Conservation (phyloP, 2,888 invertebrate genomes). For the Pogonocherus hispidulus region DNA sequence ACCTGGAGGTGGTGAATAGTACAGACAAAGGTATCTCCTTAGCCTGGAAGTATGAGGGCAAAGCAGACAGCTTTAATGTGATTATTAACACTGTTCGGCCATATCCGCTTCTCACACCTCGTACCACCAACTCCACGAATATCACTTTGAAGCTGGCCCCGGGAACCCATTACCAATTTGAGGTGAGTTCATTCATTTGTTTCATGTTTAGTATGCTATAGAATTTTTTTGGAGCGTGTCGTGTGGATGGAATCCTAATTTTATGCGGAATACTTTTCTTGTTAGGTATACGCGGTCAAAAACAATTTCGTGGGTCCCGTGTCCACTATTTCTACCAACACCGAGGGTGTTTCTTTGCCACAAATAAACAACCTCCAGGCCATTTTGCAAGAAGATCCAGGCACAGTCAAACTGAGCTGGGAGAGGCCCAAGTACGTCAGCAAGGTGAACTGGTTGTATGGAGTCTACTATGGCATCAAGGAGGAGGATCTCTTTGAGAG, state of each 20-base stretch:
- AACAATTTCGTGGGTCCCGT: conserved; percentile 73
- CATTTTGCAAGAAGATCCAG: conserved; percentile 70
- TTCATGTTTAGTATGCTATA: no score
- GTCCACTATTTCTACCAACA: conserved; percentile 65
- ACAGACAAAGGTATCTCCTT: conserved; percentile 73
- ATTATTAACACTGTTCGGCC: conserved; percentile 68
- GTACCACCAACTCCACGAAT: conserved; percentile 66
- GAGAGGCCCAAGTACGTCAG: conserved; percentile 72
- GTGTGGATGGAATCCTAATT: no score
- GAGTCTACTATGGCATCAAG: conserved; percentile 78
- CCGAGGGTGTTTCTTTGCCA: conserved; percentile 70
- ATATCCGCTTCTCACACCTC: conserved; percentile 71
- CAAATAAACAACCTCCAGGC: conserved; percentile 69
- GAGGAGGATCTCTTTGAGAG: conserved; percentile 74
- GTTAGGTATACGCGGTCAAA: conserved; percentile 76
- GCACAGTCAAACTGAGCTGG: conserved; percentile 80
- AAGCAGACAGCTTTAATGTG: conserved; percentile 61
- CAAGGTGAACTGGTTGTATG: conserved; percentile 77
- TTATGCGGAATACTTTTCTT: no score
- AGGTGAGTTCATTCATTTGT: conserved; percentile 61
- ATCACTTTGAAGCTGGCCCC: conserved; percentile 64
- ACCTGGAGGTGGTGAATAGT: conserved; percentile 70
- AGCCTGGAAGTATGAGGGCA: conserved; percentile 71
- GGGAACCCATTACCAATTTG: conserved; percentile 72
- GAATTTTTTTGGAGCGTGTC: no score